Evolutionary conservation across 2,888 invertebrate genomes (phyloP).

Genomic region (Anodontia alba): DNA sequence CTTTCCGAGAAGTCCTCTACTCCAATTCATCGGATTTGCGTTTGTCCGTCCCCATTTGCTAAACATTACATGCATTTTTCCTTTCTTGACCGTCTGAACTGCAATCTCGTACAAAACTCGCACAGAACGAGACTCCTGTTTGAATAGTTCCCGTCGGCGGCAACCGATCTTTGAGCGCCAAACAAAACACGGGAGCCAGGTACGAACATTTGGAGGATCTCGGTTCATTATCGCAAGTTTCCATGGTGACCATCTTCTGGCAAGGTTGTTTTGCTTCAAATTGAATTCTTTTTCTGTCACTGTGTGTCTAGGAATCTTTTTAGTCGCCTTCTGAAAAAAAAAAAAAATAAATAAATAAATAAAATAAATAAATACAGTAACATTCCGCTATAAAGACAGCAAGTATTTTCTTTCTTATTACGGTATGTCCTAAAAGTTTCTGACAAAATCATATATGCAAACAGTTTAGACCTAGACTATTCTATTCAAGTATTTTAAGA

Average conservation of each 20-base stretch:
- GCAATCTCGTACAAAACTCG: constrained; percentile 65
- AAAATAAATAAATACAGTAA: neutral
- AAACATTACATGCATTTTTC: constrained; percentile 64
- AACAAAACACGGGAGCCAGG: constrained; percentile 7
- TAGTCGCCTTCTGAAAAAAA: neutral
- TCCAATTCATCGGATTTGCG: constrained; percentile 35
- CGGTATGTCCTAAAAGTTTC: no score
- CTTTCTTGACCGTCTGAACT: constrained; percentile 60
- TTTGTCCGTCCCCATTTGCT: constrained; percentile 38
- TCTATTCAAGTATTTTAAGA: no score
- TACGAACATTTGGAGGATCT: neutral
- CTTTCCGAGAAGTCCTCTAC: constrained; percentile 37
- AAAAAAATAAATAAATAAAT: no score
- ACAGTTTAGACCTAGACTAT: no score
- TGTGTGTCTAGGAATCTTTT: constrained; percentile 60
- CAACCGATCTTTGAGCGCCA: neutral
- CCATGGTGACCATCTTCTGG: constrained; percentile 70
- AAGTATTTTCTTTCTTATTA: no score
- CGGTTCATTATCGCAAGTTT: constrained; percentile 51
- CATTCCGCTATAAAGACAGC: no score
- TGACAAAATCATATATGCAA: no score
- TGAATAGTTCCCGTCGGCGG: constrained; percentile 23
- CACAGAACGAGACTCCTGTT: constrained; percentile 21
- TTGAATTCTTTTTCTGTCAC: constrained; percentile 65
- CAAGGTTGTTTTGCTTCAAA: constrained; percentile 49